These are phyloP conservation scores for Cataglyphis altisquamis DNA, from an alignment of 2,888 invertebrate species.

Conservation along the genomic window DNA sequence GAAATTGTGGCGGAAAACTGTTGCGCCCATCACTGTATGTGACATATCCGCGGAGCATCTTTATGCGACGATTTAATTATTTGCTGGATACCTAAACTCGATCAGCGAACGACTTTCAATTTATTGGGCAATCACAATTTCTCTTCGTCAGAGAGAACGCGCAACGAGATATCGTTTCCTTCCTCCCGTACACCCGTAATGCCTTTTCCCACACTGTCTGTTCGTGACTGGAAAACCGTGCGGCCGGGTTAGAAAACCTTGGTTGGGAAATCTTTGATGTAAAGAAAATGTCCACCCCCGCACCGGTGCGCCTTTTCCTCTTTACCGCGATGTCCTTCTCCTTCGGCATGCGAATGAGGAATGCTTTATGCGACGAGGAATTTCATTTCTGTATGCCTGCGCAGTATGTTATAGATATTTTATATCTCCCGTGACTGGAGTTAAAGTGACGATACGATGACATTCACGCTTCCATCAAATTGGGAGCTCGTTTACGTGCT, in stretches of 20 bases:
- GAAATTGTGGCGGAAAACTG: conserved; percentile 6
- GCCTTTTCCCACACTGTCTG: conserved; percentile 53
- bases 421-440: conserved; percentile 58
- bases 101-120: conserved; percentile 10
- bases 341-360: conserved; percentile 42
- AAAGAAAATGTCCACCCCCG: conserved; percentile 59
- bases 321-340: conserved; percentile 22
- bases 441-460: conserved; percentile 21
- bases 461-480: not conserved
- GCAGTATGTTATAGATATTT: conserved; percentile 57
- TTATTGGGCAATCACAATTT: conserved; percentile 36
- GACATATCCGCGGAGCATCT: not conserved
- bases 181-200: conserved; percentile 42
- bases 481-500: not conserved
- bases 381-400: conserved; percentile 41
- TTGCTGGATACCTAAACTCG: conserved; percentile 19
- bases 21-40: not conserved
- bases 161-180: conserved; percentile 53
- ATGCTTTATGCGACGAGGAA: conserved; percentile 64
- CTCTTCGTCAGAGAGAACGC: conserved; percentile 38
- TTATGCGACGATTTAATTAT: conserved; percentile 38
- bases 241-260: conserved; percentile 42
- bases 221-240: conserved; percentile 71
- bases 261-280: conserved; percentile 64
- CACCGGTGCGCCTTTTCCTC: conserved; percentile 58